Percentiles rank a stretch among this genome's conserved stretches.
Evolutionary conservation across 2,797 vertebrate species (phyloP).

Genomic region (Catharus ustulatus): DNA sequence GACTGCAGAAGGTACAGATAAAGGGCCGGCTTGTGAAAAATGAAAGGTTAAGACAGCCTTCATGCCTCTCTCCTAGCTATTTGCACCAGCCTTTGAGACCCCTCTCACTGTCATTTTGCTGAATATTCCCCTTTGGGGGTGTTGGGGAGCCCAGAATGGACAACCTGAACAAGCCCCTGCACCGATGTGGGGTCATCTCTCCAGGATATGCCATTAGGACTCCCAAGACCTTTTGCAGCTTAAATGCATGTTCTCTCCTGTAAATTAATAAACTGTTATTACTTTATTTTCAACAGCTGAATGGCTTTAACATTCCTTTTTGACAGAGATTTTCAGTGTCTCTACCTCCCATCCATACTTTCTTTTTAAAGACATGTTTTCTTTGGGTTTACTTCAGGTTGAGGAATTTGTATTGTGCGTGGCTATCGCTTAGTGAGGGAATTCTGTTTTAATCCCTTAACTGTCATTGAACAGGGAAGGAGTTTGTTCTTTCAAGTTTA

Average conservation of each 20-base stretch:
- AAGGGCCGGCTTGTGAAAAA: not conserved
- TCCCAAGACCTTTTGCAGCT: not conserved
- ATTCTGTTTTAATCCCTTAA: slow-evolving; percentile 1
- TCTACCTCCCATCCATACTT: not conserved
- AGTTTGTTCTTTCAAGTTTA: slow-evolving; percentile 44
- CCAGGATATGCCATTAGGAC: not conserved
- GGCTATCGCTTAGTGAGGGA: not conserved
- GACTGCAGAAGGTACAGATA: not conserved
- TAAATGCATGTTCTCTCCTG: not conserved
- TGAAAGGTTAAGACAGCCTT: not conserved
- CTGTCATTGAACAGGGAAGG: not conserved
- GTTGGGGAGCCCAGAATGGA: not conserved
- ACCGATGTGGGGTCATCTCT: not conserved
- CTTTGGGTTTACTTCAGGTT: not conserved
- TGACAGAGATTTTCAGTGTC: not conserved
- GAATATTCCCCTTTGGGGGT: not conserved
- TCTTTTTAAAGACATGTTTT: not conserved
- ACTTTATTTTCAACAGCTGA: not conserved
- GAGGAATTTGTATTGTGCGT: not conserved
- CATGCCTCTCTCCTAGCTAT: not conserved
- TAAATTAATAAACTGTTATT: not conserved
- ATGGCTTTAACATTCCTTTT: not conserved
- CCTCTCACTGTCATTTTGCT: not conserved
- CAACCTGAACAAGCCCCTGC: not conserved
- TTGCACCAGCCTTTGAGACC: not conserved